These are phyloP conservation scores for Micromys minutus DNA, from an alignment of 2,113 vertebrate species.

Conservation along the genomic window DNA sequence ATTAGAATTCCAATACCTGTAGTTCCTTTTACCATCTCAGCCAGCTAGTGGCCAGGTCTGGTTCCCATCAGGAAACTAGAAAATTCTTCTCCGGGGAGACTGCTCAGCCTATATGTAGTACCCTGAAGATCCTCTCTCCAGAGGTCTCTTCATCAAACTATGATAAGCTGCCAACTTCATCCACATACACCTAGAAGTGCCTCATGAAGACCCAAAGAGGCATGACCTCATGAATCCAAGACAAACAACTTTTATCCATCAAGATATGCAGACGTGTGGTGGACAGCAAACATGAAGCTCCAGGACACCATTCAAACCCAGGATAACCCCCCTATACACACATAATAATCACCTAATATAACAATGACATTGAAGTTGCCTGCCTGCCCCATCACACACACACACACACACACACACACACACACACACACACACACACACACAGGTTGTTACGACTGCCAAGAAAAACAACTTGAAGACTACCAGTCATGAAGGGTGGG, in stretches of 20 bases:
- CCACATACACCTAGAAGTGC: accelerated
- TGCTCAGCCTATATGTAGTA: neutral
- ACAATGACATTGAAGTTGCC: accelerated
- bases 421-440: neutral
- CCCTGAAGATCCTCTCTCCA: neutral
- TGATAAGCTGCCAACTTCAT: neutral
- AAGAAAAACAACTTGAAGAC: neutral
- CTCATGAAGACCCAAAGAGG: neutral
- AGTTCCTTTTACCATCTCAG: neutral
- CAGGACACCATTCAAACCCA: neutral
- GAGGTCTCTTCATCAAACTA: neutral
- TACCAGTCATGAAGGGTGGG: neutral
- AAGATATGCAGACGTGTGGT: too few relatives aligned
- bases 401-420: too few relatives aligned
- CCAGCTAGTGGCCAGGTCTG: neutral
- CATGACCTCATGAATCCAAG: neutral
- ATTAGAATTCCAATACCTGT: neutral
- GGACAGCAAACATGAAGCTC: neutral
- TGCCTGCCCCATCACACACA: neutral
- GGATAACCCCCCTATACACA: neutral
- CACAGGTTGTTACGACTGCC: accelerated
- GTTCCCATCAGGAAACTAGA: neutral
- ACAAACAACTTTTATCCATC: neutral
- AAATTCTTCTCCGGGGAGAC: neutral
- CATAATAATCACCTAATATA: neutral